Conservation (phyloP, 2,113 vertebrate genomes). For the Leucosticte australis region DNA sequence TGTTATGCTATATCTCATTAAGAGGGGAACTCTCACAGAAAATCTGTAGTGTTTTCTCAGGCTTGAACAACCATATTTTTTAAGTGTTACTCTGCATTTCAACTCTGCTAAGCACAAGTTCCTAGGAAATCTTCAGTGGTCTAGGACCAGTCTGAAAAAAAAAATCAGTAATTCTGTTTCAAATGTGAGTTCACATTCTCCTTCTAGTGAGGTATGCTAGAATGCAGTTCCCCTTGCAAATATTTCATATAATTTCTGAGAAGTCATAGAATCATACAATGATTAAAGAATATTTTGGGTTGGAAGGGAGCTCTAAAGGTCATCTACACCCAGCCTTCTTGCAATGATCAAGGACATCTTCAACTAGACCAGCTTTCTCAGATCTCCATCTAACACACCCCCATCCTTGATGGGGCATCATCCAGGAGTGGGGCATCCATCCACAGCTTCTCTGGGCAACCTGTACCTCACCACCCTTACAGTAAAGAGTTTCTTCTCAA, state of each 20-base stretch:
- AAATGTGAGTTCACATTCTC: not conserved
- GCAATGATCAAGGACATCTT: not conserved
- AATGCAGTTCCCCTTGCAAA: not conserved
- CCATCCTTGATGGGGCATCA: not conserved
- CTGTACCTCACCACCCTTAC: not conserved
- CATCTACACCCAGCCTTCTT: not conserved
- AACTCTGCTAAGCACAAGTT: not conserved
- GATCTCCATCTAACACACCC: accelerated
- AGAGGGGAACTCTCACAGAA: not conserved
- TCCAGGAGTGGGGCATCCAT: not conserved
- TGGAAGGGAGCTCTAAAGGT: not conserved
- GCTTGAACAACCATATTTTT: not conserved
- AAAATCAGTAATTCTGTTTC: not conserved
- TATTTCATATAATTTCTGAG: not conserved
- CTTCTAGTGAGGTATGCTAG: not conserved
- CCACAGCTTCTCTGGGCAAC: not conserved
- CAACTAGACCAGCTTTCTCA: not conserved
- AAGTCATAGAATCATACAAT: not conserved
- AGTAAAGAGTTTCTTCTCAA: not conserved
- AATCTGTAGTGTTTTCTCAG: not conserved
- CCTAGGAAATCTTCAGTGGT: not conserved
- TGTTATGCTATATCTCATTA: not conserved
- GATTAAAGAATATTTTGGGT: not conserved
- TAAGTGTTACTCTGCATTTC: not conserved
- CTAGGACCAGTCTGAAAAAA: not conserved